A percentile compares a stretch with the other conserved stretches of the same genome.
These are phyloP conservation scores for Anseranas semipalmata DNA, from an alignment of 2,113 vertebrate species.

Conservation along the genomic window DNA sequence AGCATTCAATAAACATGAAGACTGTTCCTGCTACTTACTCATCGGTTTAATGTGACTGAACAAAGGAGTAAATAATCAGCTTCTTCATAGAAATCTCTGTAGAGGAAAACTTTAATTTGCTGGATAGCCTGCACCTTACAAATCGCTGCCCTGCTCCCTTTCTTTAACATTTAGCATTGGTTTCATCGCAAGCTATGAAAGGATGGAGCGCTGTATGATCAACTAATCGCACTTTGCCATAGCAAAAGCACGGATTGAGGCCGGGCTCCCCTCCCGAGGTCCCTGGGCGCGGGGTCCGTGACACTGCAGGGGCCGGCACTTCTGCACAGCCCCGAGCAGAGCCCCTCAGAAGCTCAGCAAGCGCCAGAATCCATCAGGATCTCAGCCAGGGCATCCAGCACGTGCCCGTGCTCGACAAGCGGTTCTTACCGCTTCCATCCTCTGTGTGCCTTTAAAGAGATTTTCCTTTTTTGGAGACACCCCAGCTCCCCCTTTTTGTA, in stretches of 20 bases:
- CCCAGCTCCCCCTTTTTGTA: not conserved
- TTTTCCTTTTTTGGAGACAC: not conserved
- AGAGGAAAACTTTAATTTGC: not conserved
- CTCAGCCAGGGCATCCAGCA: not conserved
- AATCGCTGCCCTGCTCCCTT: not conserved
- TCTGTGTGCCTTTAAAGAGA: not conserved
- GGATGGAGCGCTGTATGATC: accelerated
- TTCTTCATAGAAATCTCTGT: not conserved
- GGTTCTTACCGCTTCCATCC: not conserved
- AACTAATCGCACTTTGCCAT: not conserved
- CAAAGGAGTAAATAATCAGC: not conserved
- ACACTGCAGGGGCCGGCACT: not conserved
- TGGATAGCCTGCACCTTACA: not conserved
- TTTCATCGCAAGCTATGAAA: not conserved
- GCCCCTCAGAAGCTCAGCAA: not conserved
- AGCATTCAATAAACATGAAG: not conserved
- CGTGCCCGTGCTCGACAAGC: not conserved
- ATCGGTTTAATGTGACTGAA: not conserved
- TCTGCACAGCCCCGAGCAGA: accelerated
- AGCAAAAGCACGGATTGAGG: not conserved
- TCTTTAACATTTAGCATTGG: not conserved
- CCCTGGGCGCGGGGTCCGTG: not conserved
- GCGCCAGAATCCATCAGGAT: not conserved
- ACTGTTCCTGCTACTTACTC: not conserved
- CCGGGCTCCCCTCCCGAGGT: not conserved